phyloP scores from a whole-genome alignment of 2,888 invertebrate species.

The Aporophyla lueneburgensis region DNA sequence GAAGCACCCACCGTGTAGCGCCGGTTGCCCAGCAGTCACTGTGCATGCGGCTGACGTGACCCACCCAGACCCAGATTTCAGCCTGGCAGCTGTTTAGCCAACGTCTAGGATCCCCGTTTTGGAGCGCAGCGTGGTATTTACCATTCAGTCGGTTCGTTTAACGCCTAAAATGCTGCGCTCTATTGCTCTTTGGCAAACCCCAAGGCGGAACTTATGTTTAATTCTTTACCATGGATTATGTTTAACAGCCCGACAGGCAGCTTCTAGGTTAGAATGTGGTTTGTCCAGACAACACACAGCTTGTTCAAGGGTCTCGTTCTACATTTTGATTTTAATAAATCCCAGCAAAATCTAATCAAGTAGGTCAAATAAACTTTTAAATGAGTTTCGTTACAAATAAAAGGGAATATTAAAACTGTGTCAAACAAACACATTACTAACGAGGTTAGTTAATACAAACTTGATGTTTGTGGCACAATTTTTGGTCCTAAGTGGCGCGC shows the following conservation, averaged over 20 bases:
- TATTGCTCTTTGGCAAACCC: no score
- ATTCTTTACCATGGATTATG: background rate
- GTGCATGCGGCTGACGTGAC: no score
- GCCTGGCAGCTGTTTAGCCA: no score
- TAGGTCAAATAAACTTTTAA: conserved; percentile 9
- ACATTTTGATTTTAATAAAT: conserved; percentile 4
- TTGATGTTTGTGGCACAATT: conserved; percentile 13
- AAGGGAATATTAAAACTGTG: background rate
- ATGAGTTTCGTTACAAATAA: conserved; percentile 7
- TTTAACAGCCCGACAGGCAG: background rate
- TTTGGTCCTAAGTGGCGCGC: conserved; percentile 13
- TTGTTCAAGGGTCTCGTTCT: background rate
- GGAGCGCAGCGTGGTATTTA: no score
- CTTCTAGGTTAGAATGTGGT: background rate
- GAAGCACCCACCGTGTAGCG: no score
- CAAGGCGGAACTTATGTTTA: background rate
- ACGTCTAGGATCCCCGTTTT: no score
- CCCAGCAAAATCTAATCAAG: background rate
- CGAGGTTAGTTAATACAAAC: background rate
- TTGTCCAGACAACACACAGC: background rate
- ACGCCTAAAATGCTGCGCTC: no score
- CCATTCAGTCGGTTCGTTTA: no score
- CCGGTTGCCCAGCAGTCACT: no score
- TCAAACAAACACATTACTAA: conserved; percentile 4
- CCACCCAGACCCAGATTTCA: no score